Conservation (phyloP, 2,797 vertebrate species). For the Pseudochirops cupreus region DNA sequence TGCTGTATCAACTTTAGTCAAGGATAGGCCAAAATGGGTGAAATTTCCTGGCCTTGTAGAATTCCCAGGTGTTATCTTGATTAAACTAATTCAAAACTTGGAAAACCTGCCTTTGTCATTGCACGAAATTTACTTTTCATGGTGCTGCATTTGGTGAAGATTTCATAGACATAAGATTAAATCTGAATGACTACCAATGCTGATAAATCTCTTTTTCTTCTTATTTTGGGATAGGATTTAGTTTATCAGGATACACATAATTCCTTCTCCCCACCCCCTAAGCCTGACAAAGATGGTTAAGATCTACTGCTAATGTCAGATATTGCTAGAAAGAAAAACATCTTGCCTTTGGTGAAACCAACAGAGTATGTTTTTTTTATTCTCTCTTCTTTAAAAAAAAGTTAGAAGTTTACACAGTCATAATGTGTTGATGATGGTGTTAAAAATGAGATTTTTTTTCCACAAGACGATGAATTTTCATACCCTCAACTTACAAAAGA, state of each 20-base stretch:
- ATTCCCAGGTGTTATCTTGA: not conserved
- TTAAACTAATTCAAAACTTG: constrained; percentile 33
- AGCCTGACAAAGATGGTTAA: not conserved
- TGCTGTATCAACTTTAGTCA: not conserved
- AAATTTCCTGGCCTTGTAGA: not conserved
- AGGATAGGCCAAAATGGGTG: not conserved
- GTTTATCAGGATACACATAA: constrained; percentile 27
- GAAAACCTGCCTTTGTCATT: constrained; percentile 39
- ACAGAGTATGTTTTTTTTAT: not conserved
- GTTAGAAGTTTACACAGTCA: not conserved
- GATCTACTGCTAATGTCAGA: not conserved
- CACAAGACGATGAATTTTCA: constrained; percentile 3
- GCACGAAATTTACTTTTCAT: not conserved
- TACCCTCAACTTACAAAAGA: not conserved
- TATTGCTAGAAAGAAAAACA: constrained; percentile 33
- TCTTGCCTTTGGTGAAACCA: constrained; percentile 11
- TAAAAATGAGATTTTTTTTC: constrained; percentile 11
- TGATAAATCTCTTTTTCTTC: constrained; percentile 29
- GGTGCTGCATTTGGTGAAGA: constrained; percentile 14
- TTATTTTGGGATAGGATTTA: constrained; percentile 18
- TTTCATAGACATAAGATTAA: not conserved
- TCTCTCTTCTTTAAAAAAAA: constrained; percentile 25
- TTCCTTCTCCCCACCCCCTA: not conserved
- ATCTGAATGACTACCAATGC: constrained; percentile 3
- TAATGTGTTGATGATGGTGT: not conserved